Percentiles rank a stretch among this genome's conserved stretches.
Conservation (phyloP, 2,888 invertebrate genomes). For the Monoplex corrugatus region DNA sequence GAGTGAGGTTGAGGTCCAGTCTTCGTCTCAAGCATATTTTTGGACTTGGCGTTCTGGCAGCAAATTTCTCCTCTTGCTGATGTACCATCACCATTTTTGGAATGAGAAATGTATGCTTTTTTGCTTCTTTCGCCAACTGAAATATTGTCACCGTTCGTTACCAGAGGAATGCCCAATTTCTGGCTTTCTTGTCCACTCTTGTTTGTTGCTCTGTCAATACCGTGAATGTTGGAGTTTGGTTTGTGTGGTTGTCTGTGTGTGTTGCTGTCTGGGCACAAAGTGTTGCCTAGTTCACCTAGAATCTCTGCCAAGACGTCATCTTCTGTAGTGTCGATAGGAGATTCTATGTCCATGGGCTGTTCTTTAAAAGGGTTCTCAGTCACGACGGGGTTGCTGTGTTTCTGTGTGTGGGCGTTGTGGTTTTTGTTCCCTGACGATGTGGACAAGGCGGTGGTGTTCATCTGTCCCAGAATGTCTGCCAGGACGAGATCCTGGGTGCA, state of each 20-base stretch:
- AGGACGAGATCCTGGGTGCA: conserved; percentile 65
- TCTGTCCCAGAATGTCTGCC: conserved; percentile 67
- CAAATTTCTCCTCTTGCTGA: too few relatives aligned
- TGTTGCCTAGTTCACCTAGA: conserved; percentile 27
- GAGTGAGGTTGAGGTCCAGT: not conserved
- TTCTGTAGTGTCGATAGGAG: not conserved
- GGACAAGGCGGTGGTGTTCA: conserved; percentile 30
- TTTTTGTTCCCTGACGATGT: not conserved
- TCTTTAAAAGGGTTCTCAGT: not conserved
- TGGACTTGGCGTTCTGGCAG: too few relatives aligned
- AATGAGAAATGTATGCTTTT: too few relatives aligned
- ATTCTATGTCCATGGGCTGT: conserved; percentile 4
- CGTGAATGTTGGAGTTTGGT: too few relatives aligned
- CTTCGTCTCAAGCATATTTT: too few relatives aligned
- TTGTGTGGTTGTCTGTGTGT: too few relatives aligned
- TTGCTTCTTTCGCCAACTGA: too few relatives aligned
- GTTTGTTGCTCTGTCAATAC: too few relatives aligned
- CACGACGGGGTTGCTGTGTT: not conserved
- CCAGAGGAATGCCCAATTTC: too few relatives aligned
- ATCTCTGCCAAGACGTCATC: conserved; percentile 32
- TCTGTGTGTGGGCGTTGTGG: not conserved
- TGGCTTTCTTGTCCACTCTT: too few relatives aligned
- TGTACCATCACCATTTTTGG: too few relatives aligned
- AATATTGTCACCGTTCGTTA: too few relatives aligned
- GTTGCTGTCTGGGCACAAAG: not conserved